A percentile compares a stretch with the other conserved stretches of the same genome.
Conservation (phyloP, 2,888 invertebrate genomes). For the Rhamnusium bicolor region DNA sequence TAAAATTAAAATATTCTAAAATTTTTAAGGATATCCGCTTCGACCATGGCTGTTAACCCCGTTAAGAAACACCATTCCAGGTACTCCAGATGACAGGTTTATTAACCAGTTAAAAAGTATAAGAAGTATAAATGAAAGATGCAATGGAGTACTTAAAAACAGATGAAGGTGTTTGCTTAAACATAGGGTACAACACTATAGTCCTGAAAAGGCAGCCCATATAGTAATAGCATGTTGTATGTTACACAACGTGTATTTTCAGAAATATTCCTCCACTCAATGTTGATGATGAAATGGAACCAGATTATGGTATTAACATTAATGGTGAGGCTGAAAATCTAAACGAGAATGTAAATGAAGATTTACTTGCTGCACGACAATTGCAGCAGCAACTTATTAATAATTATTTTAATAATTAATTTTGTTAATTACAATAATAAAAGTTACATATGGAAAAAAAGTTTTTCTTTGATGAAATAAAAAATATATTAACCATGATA, state of each 20-base stretch:
- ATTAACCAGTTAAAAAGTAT: not conserved
- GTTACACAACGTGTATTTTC: conserved; percentile 13
- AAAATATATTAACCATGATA: too few species aligned
- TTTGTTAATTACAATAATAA: too few species aligned
- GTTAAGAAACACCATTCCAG: conserved; percentile 3
- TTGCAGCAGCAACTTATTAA: conserved; percentile 4
- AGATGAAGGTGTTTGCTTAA: not conserved
- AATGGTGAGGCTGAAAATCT: not conserved
- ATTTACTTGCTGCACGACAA: not conserved
- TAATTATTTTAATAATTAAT: not conserved
- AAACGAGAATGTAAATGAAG: not conserved
- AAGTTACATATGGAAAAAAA: too few species aligned
- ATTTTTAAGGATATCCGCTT: conserved; percentile 34
- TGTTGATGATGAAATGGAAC: not conserved
- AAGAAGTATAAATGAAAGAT: not conserved
- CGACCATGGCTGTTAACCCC: conserved; percentile 40
- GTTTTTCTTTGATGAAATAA: too few species aligned
- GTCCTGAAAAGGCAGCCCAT: not conserved
- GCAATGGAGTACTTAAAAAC: conserved; percentile 9
- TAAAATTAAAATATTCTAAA: not conserved
- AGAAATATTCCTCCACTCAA: not conserved
- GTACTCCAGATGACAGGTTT: conserved; percentile 7
- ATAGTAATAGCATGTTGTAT: conserved; percentile 5
- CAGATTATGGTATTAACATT: not conserved
- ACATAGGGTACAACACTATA: not conserved